Conservation (phyloP, 2,113 vertebrate genomes). For the Archocentrus centrarchus region DNA sequence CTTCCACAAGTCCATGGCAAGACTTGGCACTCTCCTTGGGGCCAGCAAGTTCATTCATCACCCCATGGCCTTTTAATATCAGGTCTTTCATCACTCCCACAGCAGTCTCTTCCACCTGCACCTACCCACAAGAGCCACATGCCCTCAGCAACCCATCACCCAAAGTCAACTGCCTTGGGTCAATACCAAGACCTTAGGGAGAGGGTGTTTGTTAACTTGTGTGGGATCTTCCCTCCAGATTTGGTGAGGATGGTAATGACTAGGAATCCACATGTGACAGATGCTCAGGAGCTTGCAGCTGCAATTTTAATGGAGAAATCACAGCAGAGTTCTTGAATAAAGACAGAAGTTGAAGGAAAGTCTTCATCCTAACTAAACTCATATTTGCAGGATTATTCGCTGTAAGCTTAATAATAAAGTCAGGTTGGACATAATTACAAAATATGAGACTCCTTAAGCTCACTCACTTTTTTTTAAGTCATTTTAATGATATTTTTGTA, state of each 20-base stretch:
- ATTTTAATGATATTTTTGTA: constrained; percentile 46
- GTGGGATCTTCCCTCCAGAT: constrained; percentile 94
- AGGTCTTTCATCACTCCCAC: constrained; percentile 57
- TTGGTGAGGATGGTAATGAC: constrained; percentile 93
- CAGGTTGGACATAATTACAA: constrained; percentile 18
- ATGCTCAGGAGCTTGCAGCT: constrained; percentile 95
- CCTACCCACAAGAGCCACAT: constrained; percentile 32
- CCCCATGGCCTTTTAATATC: constrained; percentile 64
- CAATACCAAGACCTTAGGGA: constrained; percentile 88
- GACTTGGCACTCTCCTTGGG: constrained; percentile 83
- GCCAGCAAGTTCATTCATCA: constrained; percentile 40
- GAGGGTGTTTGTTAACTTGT: constrained; percentile 91
- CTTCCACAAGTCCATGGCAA: constrained; percentile 86
- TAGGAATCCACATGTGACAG: constrained; percentile 90
- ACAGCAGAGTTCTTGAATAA: constrained; percentile 86
- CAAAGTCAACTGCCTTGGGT: constrained; percentile 76
- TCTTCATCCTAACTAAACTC: background rate
- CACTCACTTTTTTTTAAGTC: constrained; percentile 16
- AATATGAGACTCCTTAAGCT: background rate
- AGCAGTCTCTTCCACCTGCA: constrained; percentile 67
- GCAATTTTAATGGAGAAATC: constrained; percentile 93
- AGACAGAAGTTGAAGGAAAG: background rate
- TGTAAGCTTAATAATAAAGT: background rate
- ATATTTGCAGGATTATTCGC: background rate
- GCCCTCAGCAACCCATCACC: constrained; percentile 49